Evolutionary conservation across 2,888 invertebrate genomes (phyloP), one percentile per base, ranked within the genome.

Genomic region (Oligia fasciuncula): DNA sequence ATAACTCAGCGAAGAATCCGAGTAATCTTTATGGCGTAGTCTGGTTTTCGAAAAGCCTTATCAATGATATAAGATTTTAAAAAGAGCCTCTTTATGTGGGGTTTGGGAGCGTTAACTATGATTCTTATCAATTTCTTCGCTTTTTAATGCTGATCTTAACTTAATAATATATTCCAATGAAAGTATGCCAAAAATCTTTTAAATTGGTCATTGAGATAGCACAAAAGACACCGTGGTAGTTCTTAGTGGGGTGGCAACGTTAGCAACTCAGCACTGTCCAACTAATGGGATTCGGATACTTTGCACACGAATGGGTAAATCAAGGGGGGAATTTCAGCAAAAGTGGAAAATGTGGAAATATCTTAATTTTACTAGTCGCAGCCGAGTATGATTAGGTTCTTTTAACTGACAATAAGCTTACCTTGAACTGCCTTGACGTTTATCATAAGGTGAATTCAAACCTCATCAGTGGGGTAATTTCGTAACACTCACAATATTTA

Each of bases 261-360:
- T 29, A 29, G 46, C 35, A 67, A 65, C n/a, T 84, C 70, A 67
- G 73, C 75, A 76, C 62, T 87, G 49, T 57, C 13, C 11, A 51
- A 73, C 54, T 76, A 80, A 85, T 85, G 40, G 51, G 57, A 63
- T 86, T 74, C 66, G 17, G 14, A 70, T 79, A 86, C 62, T 86
- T 84, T 86, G 69, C 84, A 75, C 74, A 69, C 35, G 57, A 84
- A 86, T 86, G 60, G 75, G n/a, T 19, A 23, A 51, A 79, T 74
- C 43, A 66, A 57, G 46, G 17, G 46, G 40, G 35, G 40, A 8
- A 69, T 57, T 74, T 40, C 14, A 69, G 60, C 40, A 65, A 35
- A 35, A 74, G n/a, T 71, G 63, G 70, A 71, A 68, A 65, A 66
- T 69, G 51, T 43, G 19, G 19, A 63, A 54, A 72, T 80, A 6